Base-by-base conservation (phyloP, 2,797 vertebrate genomes). In the Echeneis naucrates region DNA sequence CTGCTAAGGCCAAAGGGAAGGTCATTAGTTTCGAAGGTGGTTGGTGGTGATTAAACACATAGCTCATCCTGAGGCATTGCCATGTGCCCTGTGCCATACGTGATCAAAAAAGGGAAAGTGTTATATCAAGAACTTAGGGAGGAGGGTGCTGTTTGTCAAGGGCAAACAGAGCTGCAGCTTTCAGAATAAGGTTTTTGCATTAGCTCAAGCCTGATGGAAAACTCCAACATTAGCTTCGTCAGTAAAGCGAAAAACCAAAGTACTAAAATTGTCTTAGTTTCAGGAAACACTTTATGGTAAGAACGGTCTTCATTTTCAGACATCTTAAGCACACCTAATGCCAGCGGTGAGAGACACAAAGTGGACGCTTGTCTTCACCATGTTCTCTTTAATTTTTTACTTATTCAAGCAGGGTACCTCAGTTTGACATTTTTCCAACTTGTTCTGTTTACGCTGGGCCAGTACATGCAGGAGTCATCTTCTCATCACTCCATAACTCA, bases 401-500 rank as follows among this genome's bases (percentile, higher is more conserved):
- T 62, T 19, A 52, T 66, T 26, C 71, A 2, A 69, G 30, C 24
- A 57, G 58, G 5, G 7, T 45, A 47, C 14, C 21, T 35, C 9
- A 35, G 53, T 33, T 32, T 37, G 35, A 54, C 10, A 9, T 11
- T 40, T 38, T 44, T 33, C 24, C 58, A 55, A 5, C 53, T 52
- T 32, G 50, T 27, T 63, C 23, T 40, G 63, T 55, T 56, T 52
- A 45, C 45, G 40, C 16, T 19, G 55, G 59, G 72, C 57, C 38
- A 13, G 21, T 26, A 71, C 74, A 48, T 10, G 24, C 45, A 64
- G 27, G 32, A 80, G 58, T 85, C 75, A 76, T 78, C 74, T 75
- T 64, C 76, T 70, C 70, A 50, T 80, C 81, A 48, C 24, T 37
- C 72, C 72, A 40, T 19, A 87, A 80, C 86, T 78, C 87, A 86